Evolutionary conservation across 2,888 invertebrate species (phyloP), one percentile per base, ranked within the genome.

Genomic region (Aricia artaxerxes): DNA sequence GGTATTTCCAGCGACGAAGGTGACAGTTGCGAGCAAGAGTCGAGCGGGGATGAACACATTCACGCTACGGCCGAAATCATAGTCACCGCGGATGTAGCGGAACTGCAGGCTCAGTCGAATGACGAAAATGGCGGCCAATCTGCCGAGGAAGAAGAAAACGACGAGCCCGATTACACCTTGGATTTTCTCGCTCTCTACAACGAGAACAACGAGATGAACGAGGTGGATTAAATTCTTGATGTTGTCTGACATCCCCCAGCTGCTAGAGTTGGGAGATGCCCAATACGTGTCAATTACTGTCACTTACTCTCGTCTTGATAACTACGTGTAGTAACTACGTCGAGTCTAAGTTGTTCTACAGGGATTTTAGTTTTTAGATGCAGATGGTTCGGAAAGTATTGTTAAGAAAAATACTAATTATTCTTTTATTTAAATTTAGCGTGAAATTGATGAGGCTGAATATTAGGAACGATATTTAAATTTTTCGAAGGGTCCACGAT

Each of bases 201-300:
- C 9, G 69, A 69, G 69, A 69, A 13, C 69, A 69, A 16, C 9
- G 69, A 69, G 69, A 69, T 69, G 69, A 69, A 69, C 35, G 69
- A 69, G 16, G 35, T 69, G 11, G 69, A 69, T 38, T 69, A 38
- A 38, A 69, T 69, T 69, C 35, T 69, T 13, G 35, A 35, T 69
- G 69, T 69, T 69, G 69, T 69, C 35, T 38, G 69, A 16, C 35
- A 38, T 35, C 35, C 38, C 35, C 69, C 69, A 69, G 2, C 69
- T 69, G 13, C 24, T 69, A 69, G 69, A 69, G 69, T 5, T 38
- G 69, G 69, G 35, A 38, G 13, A 69, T 69, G 69, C 35, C 16
- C 9, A 31, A 9, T 24, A 13, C 13, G 24, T 69, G 69, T 69
- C 69, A 69, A 69, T 69, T 69, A 31, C 3, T 31, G 31, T 64